Evolutionary conservation across 1,140 invertebrate species (phyloP), one percentile per base, ranked within the genome.

Genomic region (Chrysoperla carnea): DNA sequence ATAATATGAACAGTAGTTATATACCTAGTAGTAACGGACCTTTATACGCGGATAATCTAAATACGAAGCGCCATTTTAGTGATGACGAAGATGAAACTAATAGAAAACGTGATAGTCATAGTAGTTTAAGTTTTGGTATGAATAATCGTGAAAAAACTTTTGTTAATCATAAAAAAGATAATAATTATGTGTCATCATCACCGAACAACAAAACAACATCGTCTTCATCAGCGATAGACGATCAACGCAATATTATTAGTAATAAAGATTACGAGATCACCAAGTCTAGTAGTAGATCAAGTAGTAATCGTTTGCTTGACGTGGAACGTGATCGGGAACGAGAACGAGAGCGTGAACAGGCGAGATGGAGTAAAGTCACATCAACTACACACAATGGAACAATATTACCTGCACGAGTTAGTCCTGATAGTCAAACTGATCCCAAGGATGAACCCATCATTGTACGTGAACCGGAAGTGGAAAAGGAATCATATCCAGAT

Each of bases 401-500:
- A 39, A 36, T 29, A 36, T 6, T 36, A 45, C 15, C 41, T 9
- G 29, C n/a, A 15, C 33, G 46, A 23, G 46, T 44, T n/a, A 61
- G 59, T 46, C 57, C 57, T 1, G 56, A 61, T 42, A 61, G 59
- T 45, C 57, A 59, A 36, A 51, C 55, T 31, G 59, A 61, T 40
- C 43, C 27, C 36, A 50, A 40, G 45, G 40, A 46, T 23, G 42
- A 52, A 43, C 41, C 44, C 53, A 41, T 23, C 17, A 23, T 23
- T 23, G 17, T 23, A 23, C 17, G 17, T 23, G 17, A 23, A 3
- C 17, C 17, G 5, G 17, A 23, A 33, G 31, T 33, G n/a, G 31
- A 46, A 29, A 53, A 57, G 1, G 63, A 67, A 17, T 66, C 17
- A 23, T 23, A 62, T 52, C 64, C 67, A 31, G 67, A 70, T 50